Evolutionary conservation across 2,113 vertebrate species (phyloP), one percentile per base, ranked within the genome.

Genomic region (Caranx melampygus): DNA sequence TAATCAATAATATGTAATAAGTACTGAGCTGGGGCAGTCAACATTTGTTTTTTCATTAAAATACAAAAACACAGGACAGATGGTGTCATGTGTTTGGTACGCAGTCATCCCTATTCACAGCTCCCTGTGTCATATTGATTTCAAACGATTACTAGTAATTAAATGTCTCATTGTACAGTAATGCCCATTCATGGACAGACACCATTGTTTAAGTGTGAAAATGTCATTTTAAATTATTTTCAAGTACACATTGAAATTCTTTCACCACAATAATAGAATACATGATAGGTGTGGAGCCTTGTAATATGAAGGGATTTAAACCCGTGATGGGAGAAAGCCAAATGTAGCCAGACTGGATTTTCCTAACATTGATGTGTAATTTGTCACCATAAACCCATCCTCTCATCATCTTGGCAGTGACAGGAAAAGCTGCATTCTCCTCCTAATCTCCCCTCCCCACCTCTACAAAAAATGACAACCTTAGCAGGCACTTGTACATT

Each of bases 331-430:
- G 61, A 85, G 62, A 63, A 81, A 81, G 64, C 62, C 70, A 85
- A 80, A 72, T 78, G 60, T 6, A 21, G 71, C 47, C 81, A 65
- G 69, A 88, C 78, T 83, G 73, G 81, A 84, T 89, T 84, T 84
- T 72, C 70, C 52, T 34, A 69, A 70, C 70, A 75, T 18, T 75
- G 72, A 81, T 86, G 76, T 91, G 79, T 77, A 83, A 88, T 88
- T 72, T 87, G 82, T 85, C 81, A 47, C 61, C 12, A 62, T 88
- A 88, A 88, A 88, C 31, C 86, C 86, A 67, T 81, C 79, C 72
- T 57, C 72, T 85, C 64, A 16, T 81, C 84, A 62, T 83, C 75
- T 68, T 80, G 49, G 71, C 74, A 64, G 45, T 77, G 85, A 82
- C 34, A 63, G 70, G 49, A 67, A 79, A 70, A 70, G 60, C 78